Percentiles rank a stretch among this genome's conserved stretches.
These are phyloP conservation scores for Acrossocheilus fasciatus DNA, from an alignment of 2,797 vertebrate species.

Conservation along the genomic window DNA sequence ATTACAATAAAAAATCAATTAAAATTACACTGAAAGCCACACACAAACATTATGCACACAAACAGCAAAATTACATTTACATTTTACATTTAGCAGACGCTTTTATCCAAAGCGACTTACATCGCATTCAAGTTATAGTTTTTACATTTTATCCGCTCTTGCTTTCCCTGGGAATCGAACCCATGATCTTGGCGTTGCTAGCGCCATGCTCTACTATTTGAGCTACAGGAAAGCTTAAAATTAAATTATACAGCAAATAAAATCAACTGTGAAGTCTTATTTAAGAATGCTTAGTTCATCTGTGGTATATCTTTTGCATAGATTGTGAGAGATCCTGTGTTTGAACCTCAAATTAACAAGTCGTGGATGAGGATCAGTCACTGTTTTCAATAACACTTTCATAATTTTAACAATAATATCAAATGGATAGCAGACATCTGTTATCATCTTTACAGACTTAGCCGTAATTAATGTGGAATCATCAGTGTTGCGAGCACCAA, in stretches of 20 bases:
- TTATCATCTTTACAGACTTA: not conserved
- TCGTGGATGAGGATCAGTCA: not conserved
- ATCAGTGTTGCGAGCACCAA: not conserved
- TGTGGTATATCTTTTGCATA: not conserved
- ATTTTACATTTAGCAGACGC: too few relatives aligned
- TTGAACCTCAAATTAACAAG: not conserved
- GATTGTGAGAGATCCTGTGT: not conserved
- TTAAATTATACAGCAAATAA: not conserved
- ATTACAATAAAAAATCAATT: slow-evolving; percentile 8
- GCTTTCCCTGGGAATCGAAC: too few relatives aligned
- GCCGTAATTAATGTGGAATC: not conserved
- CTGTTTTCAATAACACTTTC: not conserved
- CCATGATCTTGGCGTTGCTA: too few relatives aligned
- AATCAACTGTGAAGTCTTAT: not conserved
- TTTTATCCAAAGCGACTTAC: too few relatives aligned
- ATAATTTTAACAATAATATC: not conserved
- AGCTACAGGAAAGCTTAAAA: too few relatives aligned
- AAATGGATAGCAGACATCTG: not conserved
- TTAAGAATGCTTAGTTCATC: not conserved
- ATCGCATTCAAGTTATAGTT: too few relatives aligned
- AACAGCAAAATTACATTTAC: not conserved
- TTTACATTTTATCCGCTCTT: too few relatives aligned
- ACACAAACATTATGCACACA: not conserved
- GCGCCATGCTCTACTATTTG: too few relatives aligned
- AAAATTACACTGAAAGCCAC: not conserved